A percentile compares a stretch with the other conserved stretches of the same genome.
These are phyloP conservation scores for Acanthopagrus latus DNA, from an alignment of 2,797 vertebrate genomes.

Conservation along the genomic window DNA sequence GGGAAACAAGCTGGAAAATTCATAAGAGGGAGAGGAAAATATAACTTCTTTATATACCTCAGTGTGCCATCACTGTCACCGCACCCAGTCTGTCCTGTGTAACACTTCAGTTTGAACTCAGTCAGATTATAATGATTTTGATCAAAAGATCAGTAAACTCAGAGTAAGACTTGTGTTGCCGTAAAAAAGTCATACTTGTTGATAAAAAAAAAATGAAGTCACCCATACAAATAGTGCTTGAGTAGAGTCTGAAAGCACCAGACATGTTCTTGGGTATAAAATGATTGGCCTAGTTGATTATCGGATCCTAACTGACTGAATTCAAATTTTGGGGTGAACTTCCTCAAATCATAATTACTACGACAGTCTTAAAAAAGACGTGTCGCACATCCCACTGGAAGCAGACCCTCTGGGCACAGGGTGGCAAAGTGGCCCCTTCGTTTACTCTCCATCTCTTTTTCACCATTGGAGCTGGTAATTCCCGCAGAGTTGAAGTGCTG, in stretches of 20 bases:
- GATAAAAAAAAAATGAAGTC: too few species aligned
- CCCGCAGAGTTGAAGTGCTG: neutral
- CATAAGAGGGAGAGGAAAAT: neutral
- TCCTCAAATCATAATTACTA: too few species aligned
- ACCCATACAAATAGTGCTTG: too few species aligned
- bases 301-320: too few species aligned
- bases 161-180: neutral
- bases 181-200: too few species aligned
- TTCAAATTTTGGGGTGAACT: too few species aligned
- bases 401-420: neutral
- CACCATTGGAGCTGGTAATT: conserved; percentile 9
- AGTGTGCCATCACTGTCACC: neutral
- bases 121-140: neutral
- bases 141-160: neutral
- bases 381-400: neutral
- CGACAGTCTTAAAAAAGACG: too few species aligned
- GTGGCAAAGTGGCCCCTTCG: neutral
- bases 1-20: neutral
- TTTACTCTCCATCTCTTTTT: conserved; percentile 25
- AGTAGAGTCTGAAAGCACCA: too few species aligned
- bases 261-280: too few species aligned
- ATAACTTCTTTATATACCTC: neutral
- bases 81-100: neutral
- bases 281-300: too few species aligned
- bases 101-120: neutral